Percentiles rank a stretch among this genome's conserved stretches.
phyloP scores from a whole-genome alignment of 1,140 invertebrate genomes.

The Halyomorpha halys region DNA sequence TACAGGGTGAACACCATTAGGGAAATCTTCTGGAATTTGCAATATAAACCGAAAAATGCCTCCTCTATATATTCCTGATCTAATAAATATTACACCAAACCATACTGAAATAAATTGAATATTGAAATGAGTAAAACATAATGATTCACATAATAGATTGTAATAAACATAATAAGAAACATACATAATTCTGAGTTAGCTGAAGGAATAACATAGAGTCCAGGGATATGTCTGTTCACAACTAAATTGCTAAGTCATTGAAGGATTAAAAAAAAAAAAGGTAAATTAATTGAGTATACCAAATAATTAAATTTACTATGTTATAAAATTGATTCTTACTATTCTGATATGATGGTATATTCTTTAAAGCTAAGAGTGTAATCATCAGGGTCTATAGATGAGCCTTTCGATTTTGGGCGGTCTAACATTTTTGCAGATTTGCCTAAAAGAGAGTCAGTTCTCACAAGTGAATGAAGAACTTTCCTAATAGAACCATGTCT shows the following conservation, averaged over 20 bases:
- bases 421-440: slow-evolving; percentile 22
- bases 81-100: slow-evolving; percentile 87
- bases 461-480: slow-evolving; percentile 15
- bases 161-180: slow-evolving; percentile 14
- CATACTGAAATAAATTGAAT: slow-evolving; percentile 53
- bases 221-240: slow-evolving; percentile 39
- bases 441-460: slow-evolving; percentile 16
- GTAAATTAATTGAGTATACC: not conserved
- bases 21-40: slow-evolving; percentile 75
- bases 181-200: slow-evolving; percentile 36
- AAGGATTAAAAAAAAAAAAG: not conserved
- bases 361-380: not conserved
- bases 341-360: slow-evolving; percentile 17
- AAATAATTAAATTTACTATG: not conserved
- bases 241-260: slow-evolving; percentile 12
- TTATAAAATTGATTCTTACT: slow-evolving; percentile 5
- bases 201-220: slow-evolving; percentile 87
- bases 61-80: slow-evolving; percentile 75
- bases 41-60: slow-evolving; percentile 82
- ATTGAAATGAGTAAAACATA: slow-evolving; percentile 24
- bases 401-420: not conserved
- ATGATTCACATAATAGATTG: not conserved
- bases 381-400: not conserved
- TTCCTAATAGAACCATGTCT: slow-evolving; percentile 22
- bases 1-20: slow-evolving; percentile 73